Percentiles rank a stretch among this genome's conserved stretches.
phyloP scores from a whole-genome alignment of 2,113 vertebrate species.

The Petaurus breviceps region DNA sequence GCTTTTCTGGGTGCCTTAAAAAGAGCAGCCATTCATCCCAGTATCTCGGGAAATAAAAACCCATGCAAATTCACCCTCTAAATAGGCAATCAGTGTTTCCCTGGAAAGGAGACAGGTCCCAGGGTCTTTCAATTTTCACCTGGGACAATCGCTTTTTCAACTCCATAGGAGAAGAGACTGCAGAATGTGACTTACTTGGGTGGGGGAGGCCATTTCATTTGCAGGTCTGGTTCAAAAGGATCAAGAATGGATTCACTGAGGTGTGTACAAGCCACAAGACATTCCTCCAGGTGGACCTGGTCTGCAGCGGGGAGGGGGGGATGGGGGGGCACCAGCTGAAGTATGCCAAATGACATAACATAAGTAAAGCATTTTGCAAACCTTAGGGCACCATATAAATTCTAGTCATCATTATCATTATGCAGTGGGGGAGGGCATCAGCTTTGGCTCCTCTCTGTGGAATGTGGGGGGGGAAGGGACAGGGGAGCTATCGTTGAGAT shows the following conservation, averaged over 20 bases:
- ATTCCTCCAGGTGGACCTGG: background rate
- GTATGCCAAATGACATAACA: background rate
- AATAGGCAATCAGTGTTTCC: conserved; percentile 54
- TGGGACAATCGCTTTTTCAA: conserved; percentile 56
- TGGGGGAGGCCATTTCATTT: background rate
- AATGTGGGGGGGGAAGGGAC: background rate
- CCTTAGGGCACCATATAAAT: background rate
- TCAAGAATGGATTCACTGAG: conserved; percentile 11
- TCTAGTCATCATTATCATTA: background rate
- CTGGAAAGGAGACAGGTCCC: conserved; percentile 47
- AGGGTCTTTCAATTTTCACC: conserved; percentile 58
- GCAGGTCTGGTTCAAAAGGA: background rate
- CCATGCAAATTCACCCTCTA: conserved; percentile 70
- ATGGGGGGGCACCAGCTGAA: background rate
- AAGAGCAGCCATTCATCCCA: conserved; percentile 55
- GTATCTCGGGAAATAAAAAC: conserved; percentile 62
- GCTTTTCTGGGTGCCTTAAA: conserved; percentile 65
- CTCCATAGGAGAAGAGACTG: conserved; percentile 5
- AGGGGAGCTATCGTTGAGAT: background rate
- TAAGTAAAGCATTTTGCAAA: background rate
- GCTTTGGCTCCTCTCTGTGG: background rate
- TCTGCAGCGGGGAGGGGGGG: background rate
- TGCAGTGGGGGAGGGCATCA: background rate
- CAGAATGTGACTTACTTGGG: conserved; percentile 12
- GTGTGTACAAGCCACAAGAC: background rate